Base-by-base conservation (phyloP, 2,888 invertebrate species). In the Nymphalis urticae region DNA sequence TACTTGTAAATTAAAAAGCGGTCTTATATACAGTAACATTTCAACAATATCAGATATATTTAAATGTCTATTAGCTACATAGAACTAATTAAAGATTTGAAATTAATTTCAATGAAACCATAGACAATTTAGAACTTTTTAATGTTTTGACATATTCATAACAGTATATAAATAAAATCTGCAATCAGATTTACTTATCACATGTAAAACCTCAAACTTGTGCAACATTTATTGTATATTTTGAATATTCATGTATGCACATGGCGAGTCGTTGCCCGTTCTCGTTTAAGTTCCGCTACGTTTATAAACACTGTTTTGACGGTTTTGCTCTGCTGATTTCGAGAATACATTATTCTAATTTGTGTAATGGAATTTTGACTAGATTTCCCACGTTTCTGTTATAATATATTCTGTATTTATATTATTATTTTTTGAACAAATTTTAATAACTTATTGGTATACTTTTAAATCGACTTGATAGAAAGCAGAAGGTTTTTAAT, bases 321-420 rank as follows among this genome's bases (percentile, higher is more conserved):
- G 80, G 86, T 85, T 83, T 84, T 85, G 87, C 86, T 89, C 87
- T 83, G 83, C 82, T 87, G 87, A 76, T 76, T 84, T 71, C 75
- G 74, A 75, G 85, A 82, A 87, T 87, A 86, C 81, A 84, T 84
- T 85, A 86, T 83, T 80, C 70, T 79, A 80, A 85, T 81, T 75
- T 69, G 69, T 73, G 48, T 67, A 69, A 70, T 66, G 62, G 62
- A 64, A 32, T 60, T 56, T 59, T 61, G 58, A 64, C 60, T 56
- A 53, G n/a, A 62, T 72, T 73, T 75, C 75, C 72, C 74, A 75
- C 76, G 74, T 65, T 69, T 61, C 56, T 21, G 32, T 61, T 56
- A 60, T 27, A 62, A 19, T 42, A 42, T 8, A 54, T 54, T n/a
- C 19, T n/a, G 9, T n/a, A 36, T 42, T 17, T 19, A n/a, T n/a